Percentiles rank a stretch among this genome's conserved stretches.
Evolutionary conservation across 2,888 invertebrate species (phyloP).

Genomic region (Blastobasis adustella): DNA sequence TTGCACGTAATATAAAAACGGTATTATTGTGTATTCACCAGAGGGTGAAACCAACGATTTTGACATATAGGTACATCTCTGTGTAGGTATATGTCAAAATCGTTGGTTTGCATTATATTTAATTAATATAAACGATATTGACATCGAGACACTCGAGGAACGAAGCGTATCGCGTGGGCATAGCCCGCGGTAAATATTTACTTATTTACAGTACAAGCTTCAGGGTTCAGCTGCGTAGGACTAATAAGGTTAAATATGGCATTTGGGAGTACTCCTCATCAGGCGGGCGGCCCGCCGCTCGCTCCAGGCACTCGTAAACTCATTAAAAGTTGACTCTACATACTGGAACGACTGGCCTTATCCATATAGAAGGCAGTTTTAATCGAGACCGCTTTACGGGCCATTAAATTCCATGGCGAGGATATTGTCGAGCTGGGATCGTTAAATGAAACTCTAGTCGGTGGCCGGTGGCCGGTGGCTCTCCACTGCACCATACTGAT

Average conservation of each 20-base stretch:
- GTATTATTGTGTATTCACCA: too few species aligned
- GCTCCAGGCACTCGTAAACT: conserved; percentile 53
- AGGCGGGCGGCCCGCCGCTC: conserved; percentile 16
- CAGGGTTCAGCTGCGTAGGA: conserved; percentile 13
- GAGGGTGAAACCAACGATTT: too few species aligned
- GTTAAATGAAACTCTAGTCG: conserved; percentile 58
- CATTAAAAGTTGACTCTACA: conserved; percentile 65
- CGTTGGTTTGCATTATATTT: too few species aligned
- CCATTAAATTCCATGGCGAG: conserved; percentile 60
- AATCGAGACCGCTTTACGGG: conserved; percentile 64
- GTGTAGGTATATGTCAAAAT: too few species aligned
- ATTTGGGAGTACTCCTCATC: conserved; percentile 32
- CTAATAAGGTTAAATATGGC: conserved; percentile 36
- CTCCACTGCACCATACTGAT: conserved; percentile 9
- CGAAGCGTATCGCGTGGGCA: too few species aligned
- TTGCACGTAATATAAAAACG: too few species aligned
- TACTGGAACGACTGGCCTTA: conserved; percentile 56
- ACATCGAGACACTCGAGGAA: too few species aligned
- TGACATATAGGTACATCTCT: too few species aligned
- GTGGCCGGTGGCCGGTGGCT: conserved; percentile 25
- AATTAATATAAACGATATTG: too few species aligned
- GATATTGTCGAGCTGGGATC: conserved; percentile 64
- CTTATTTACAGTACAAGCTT: conserved; percentile 2
- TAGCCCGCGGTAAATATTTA: too few species aligned
- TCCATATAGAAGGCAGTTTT: conserved; percentile 63